Evolutionary conservation across 2,888 invertebrate species (phyloP), one percentile per base, ranked within the genome.

Genomic region (Coelinius sp.): DNA sequence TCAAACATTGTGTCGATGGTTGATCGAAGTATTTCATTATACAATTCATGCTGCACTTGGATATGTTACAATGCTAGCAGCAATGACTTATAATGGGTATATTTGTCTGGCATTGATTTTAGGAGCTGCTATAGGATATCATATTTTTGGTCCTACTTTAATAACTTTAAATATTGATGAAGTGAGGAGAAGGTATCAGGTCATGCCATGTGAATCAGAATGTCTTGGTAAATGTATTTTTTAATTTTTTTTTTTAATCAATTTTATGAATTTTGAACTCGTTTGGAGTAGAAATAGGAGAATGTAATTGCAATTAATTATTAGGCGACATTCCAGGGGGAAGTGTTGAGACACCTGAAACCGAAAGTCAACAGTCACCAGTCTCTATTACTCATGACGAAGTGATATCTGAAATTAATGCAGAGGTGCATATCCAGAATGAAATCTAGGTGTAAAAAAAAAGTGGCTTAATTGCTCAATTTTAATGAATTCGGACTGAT

Each of bases 71-170:
- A 94, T 94, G 94, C 84, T 94, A 76, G 90, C 91, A 25, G 92
- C 93, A n/a, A 94, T 94, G 94, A 85, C 92, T 12, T 94, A 91
- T 87, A 93, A 94, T 87, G 92, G 90, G 25, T 93, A 93, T 81
- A 87, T 94, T 69, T 89, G 91, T 73, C 88, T 93, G 63, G 90
- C 93, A 10, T 90, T 93, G 65, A 89, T 92, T 3, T 86, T 92
- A 68, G 94, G 94, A 22, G 92, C 92, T 85, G 89, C 89, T 20
- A 49, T 91, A 2, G 91, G 91, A n/a, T 91, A 91, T 79, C 91
- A 90, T 84, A 82, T 90, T 68, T 91, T 91, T 81, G 90, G 91
- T 8, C 89, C 89, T 63, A 84, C 85, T 64, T 88, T 90, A 27
- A 88, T 90, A 85, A 88, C 89, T 81, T 85, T 90, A 17, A 90